Conservation (phyloP, 1,140 invertebrate species). For the Temnothorax nylanderi region DNA sequence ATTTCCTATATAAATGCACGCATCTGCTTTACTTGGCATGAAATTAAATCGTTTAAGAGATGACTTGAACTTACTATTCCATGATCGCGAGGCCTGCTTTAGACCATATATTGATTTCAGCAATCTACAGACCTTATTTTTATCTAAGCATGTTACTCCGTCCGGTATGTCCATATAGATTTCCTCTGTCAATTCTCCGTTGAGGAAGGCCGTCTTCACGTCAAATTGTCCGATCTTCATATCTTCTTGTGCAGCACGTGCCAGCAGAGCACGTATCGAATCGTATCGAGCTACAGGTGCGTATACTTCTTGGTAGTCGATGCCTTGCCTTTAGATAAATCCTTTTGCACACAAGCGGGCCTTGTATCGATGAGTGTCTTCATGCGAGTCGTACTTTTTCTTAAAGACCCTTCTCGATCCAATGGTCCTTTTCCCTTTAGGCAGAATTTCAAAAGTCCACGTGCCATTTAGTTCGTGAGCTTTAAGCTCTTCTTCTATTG, state of each 20-base stretch:
- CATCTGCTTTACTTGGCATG: not conserved
- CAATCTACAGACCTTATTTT: not conserved
- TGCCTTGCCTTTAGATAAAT: not conserved
- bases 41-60: not conserved
- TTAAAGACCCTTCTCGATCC: not conserved
- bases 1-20: constrained; percentile 1
- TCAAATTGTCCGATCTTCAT: not conserved
- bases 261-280: not conserved
- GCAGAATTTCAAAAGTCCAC: not conserved
- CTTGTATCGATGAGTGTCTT: not conserved
- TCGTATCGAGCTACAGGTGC: not conserved
- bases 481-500: not conserved
- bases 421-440: no score
- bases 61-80: constrained; percentile 37
- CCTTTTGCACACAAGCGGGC: not conserved
- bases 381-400: not conserved
- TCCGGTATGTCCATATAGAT: constrained; percentile 12
- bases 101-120: not conserved
- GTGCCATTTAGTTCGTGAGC: not conserved
- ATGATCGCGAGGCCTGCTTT: constrained; percentile 23
- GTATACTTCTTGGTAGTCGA: not conserved
- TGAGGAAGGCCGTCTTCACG: not conserved
- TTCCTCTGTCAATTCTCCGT: not conserved
- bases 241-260: not conserved
- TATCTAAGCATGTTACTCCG: not conserved